Evolutionary conservation across 2,888 invertebrate genomes (phyloP).

Genomic region (Ethmia dodecea): DNA sequence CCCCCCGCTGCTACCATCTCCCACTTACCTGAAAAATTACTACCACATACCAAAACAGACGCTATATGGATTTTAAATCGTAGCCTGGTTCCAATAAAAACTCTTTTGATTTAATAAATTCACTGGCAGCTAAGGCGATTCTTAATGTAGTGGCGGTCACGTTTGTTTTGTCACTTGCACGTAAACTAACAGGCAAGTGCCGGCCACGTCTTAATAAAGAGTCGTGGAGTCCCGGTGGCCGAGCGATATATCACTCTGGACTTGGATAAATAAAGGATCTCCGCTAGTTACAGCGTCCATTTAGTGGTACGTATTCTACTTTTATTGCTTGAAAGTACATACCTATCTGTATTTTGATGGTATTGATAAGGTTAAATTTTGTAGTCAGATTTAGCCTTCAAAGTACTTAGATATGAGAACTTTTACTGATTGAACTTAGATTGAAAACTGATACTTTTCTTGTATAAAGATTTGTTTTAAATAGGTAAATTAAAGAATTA

Average conservation of each 20-base stretch:
- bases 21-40: slow-evolving; percentile 62
- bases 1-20: slow-evolving; percentile 50
- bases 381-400: no score
- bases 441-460: no score
- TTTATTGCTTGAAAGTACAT: slow-evolving; percentile 26
- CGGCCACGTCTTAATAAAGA: slow-evolving; percentile 45
- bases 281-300: slow-evolving; percentile 36
- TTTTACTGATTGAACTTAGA: no score
- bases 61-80: background rate
- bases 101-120: background rate
- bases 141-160: background rate
- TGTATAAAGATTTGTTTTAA: no score
- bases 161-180: slow-evolving; percentile 18
- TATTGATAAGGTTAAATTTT: no score
- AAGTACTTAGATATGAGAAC: no score
- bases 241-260: slow-evolving; percentile 40
- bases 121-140: slow-evolving; percentile 1
- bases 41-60: slow-evolving; percentile 7
- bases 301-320: slow-evolving; percentile 30
- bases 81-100: slow-evolving; percentile 4
- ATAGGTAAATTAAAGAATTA: no score
- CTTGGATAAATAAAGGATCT: slow-evolving; percentile 44
- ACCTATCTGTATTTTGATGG: no score
- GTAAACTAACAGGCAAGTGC: slow-evolving; percentile 13
- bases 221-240: slow-evolving; percentile 44